These are phyloP conservation scores for Scytalopus superciliaris DNA, from an alignment of 2,113 vertebrate species.

Conservation along the genomic window DNA sequence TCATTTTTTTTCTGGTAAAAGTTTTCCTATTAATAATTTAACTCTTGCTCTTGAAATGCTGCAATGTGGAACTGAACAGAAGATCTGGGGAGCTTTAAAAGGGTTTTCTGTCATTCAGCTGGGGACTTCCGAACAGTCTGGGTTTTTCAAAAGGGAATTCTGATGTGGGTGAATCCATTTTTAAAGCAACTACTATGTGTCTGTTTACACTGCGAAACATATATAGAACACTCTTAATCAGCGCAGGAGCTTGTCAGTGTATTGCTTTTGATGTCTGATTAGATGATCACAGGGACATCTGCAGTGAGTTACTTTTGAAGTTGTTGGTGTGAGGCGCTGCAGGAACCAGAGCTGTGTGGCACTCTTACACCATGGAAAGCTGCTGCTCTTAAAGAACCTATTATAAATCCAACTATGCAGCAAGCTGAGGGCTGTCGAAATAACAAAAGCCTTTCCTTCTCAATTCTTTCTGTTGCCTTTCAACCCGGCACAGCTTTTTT, in stretches of 20 bases:
- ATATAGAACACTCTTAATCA: conserved; percentile 62
- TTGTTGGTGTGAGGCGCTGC: conserved; percentile 56
- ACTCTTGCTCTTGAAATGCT: conserved; percentile 31
- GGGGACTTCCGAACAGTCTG: conserved; percentile 8
- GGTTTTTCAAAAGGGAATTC: conserved; percentile 55
- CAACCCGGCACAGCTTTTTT: not conserved
- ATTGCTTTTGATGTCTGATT: conserved; percentile 76
- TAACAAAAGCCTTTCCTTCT: conserved; percentile 50
- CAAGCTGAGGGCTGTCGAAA: conserved; percentile 43
- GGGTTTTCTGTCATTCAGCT: conserved; percentile 29
- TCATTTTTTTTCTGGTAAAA: not conserved
- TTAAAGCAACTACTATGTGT: conserved; percentile 65
- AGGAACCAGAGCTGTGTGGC: conserved; percentile 61
- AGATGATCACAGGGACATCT: conserved; percentile 76
- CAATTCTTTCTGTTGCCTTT: not conserved
- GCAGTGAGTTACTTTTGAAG: conserved; percentile 77
- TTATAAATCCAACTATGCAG: conserved; percentile 4
- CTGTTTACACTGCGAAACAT: conserved; percentile 53
- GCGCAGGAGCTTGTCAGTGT: conserved; percentile 69
- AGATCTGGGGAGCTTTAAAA: conserved; percentile 21
- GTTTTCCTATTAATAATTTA: conserved; percentile 37
- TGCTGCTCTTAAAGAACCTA: conserved; percentile 21
- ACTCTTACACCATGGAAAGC: conserved; percentile 51
- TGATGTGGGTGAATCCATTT: conserved; percentile 67
- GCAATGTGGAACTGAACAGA: not conserved